Conservation (phyloP, 1,140 invertebrate species). For the Solenopsis fugax region DNA sequence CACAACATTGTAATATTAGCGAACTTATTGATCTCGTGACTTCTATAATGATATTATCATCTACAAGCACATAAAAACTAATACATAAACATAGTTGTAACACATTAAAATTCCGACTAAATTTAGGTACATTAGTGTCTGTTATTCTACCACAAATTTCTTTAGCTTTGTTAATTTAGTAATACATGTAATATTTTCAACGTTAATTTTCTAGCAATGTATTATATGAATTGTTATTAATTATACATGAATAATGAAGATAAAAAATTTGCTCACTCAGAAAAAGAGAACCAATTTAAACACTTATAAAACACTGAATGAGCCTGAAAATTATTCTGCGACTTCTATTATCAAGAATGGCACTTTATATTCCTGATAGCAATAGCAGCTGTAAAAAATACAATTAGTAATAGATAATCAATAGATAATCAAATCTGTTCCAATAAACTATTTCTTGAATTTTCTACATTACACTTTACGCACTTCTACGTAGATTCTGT, state of each 20-base stretch:
- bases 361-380: slow-evolving; percentile 66
- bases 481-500: neutral
- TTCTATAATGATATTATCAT: slow-evolving; percentile 42
- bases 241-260: slow-evolving; percentile 7
- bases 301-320: slow-evolving; percentile 52
- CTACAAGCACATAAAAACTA: slow-evolving; percentile 36
- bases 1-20: slow-evolving; percentile 26
- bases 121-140: neutral
- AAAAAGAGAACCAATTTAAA: slow-evolving; percentile 8
- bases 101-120: slow-evolving; percentile 13
- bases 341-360: slow-evolving; percentile 66
- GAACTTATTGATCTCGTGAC: neutral
- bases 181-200: slow-evolving; percentile 19
- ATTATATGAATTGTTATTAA: slow-evolving; percentile 11
- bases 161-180: slow-evolving; percentile 40
- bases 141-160: slow-evolving; percentile 6
- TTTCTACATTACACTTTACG: neutral
- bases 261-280: slow-evolving; percentile 27
- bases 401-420: slow-evolving; percentile 47
- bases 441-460: slow-evolving; percentile 6
- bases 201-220: slow-evolving; percentile 35
- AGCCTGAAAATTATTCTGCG: slow-evolving; percentile 23
- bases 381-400: slow-evolving; percentile 66
- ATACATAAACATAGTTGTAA: neutral
- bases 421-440: slow-evolving; percentile 30